Conservation (phyloP, 2,888 invertebrate species). For the Frankliniella intonsa region DNA sequence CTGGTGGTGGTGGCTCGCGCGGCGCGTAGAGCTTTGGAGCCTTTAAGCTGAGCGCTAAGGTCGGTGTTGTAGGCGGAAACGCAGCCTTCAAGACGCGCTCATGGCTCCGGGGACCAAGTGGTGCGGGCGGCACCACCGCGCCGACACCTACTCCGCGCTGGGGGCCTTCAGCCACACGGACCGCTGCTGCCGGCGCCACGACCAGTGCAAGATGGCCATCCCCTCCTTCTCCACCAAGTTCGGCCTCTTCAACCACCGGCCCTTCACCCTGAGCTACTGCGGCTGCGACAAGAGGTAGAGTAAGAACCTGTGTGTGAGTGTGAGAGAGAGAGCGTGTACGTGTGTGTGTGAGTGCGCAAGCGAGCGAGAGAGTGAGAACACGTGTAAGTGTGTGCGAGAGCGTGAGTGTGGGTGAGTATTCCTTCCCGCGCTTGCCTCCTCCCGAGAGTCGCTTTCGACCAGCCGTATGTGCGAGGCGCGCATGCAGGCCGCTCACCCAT, state of each 20-base stretch:
- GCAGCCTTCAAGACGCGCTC: constrained; percentile 39
- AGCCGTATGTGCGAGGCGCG: too few species aligned
- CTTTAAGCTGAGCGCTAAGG: not conserved
- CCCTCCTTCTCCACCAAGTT: constrained; percentile 58
- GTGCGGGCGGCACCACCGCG: constrained; percentile 65
- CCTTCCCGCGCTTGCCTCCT: too few species aligned
- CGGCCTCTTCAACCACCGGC: constrained; percentile 62
- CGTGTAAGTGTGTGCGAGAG: too few species aligned
- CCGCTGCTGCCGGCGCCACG: constrained; percentile 69
- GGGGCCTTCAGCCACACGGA: constrained; percentile 58
- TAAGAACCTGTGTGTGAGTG: not conserved
- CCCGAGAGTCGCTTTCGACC: too few species aligned
- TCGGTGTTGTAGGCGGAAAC: constrained; percentile 22
- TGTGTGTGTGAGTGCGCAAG: too few species aligned
- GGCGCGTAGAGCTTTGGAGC: not conserved
- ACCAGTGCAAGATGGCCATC: constrained; percentile 63
- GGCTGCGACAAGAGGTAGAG: constrained; percentile 70
- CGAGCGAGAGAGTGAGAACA: too few species aligned
- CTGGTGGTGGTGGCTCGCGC: too few species aligned
- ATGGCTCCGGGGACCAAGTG: constrained; percentile 66
- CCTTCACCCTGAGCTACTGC: constrained; percentile 71
- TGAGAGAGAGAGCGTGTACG: not conserved
- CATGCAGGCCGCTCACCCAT: too few species aligned
- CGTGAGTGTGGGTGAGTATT: too few species aligned
- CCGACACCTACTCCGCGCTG: constrained; percentile 57